Evolutionary conservation across 1,140 invertebrate species (phyloP).

Genomic region (Bombyx mandarina): DNA sequence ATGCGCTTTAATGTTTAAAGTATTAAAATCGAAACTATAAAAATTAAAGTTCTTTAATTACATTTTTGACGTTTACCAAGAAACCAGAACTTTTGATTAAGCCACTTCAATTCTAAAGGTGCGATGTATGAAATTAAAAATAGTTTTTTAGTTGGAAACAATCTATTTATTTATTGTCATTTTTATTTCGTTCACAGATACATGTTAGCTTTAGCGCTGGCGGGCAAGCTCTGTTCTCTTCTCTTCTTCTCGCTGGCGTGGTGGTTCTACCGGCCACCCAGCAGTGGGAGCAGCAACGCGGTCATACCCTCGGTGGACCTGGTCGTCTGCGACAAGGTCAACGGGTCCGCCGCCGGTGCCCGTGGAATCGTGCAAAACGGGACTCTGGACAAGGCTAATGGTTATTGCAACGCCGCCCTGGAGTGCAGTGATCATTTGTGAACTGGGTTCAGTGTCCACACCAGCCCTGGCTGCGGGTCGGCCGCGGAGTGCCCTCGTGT

Average conservation of each 20-base stretch:
- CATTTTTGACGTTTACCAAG: no score
- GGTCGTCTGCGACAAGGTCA: slow-evolving; percentile 33
- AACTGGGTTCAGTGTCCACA: neutral
- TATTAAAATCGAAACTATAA: no score
- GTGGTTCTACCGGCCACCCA: slow-evolving; percentile 78
- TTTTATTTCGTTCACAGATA: slow-evolving; percentile 66
- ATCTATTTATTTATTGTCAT: no score
- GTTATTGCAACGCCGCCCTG: slow-evolving; percentile 54
- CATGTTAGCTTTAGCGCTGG: slow-evolving; percentile 75
- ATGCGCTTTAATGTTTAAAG: no score
- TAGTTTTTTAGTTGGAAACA: no score
- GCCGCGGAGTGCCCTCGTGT: no score
- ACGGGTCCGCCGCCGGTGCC: slow-evolving; percentile 25
- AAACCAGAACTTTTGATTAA: no score
- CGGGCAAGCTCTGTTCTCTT: slow-evolving; percentile 76
- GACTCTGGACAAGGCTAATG: slow-evolving; percentile 23
- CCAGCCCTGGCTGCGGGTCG: no score
- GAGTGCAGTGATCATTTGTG: slow-evolving; percentile 61
- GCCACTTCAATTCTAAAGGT: no score
- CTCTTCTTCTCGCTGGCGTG: slow-evolving; percentile 79
- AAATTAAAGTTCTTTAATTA: no score
- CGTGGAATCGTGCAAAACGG: slow-evolving; percentile 12
- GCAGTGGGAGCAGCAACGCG: slow-evolving; percentile 46
- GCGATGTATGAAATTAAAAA: no score
- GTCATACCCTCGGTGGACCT: slow-evolving; percentile 42